Evolutionary conservation across 2,113 vertebrate genomes (phyloP).

Genomic region (Dasyprocta punctata): DNA sequence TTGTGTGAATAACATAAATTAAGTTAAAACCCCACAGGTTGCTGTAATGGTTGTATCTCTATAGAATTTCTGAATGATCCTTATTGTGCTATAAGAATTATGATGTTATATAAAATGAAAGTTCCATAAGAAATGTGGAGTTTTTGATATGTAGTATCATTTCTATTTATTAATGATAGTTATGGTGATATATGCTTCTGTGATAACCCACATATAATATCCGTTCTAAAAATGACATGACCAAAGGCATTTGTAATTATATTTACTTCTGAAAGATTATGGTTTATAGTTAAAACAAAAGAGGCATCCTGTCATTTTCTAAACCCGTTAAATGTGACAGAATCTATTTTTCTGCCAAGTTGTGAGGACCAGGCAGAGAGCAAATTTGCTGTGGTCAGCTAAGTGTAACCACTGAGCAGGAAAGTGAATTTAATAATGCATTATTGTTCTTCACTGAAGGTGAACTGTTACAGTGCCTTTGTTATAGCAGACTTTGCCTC

Average conservation of each 20-base stretch:
- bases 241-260: slow-evolving; percentile 98
- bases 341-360: slow-evolving; percentile 99
- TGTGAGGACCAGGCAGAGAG: slow-evolving; percentile 98
- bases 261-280: slow-evolving; percentile 99
- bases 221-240: slow-evolving; percentile 91
- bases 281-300: slow-evolving; percentile 97
- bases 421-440: slow-evolving; percentile 99
- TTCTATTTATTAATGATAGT: slow-evolving; percentile 92
- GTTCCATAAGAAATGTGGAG: slow-evolving; percentile 81
- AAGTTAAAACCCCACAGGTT: slow-evolving; percentile 51
- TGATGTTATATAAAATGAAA: slow-evolving; percentile 93
- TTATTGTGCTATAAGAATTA: slow-evolving; percentile 84
- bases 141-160: slow-evolving; percentile 90
- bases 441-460: slow-evolving; percentile 99
- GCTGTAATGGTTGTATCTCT: slow-evolving; percentile 60
- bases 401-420: slow-evolving; percentile 99
- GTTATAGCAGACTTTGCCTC: slow-evolving; percentile 91
- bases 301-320: slow-evolving; percentile 99
- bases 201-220: slow-evolving; percentile 92
- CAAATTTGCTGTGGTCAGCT: slow-evolving; percentile 99
- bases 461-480: slow-evolving; percentile 99
- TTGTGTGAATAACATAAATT: slow-evolving; percentile 66
- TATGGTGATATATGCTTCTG: slow-evolving; percentile 92
- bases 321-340: slow-evolving; percentile 99
- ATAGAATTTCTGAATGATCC: slow-evolving; percentile 58